Conservation (phyloP, 1,140 invertebrate species). For the Vanessa tameamea region DNA sequence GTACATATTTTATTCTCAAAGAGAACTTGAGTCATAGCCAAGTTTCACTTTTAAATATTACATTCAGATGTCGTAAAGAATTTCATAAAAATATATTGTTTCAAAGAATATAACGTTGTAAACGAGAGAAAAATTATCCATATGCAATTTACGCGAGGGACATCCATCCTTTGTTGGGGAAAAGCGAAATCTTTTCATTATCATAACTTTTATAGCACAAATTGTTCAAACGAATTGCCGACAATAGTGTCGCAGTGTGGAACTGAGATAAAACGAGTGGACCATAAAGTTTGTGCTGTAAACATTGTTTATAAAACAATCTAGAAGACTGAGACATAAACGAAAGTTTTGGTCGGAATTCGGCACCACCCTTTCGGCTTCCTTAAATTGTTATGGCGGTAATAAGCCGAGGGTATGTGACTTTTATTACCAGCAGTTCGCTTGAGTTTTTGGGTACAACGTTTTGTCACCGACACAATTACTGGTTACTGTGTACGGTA, state of each 20-base stretch:
- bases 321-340: conserved; percentile 57
- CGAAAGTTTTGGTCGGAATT: conserved; percentile 73
- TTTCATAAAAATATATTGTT: conserved; percentile 49
- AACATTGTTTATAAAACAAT: conserved; percentile 80
- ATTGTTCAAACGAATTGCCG: conserved; percentile 59
- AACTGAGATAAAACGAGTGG: conserved; percentile 66
- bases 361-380: conserved; percentile 70
- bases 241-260: conserved; percentile 59
- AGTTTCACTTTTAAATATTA: conserved; percentile 56
- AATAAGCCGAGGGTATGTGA: conserved; percentile 72
- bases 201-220: conserved; percentile 56
- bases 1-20: conserved; percentile 42
- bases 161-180: conserved; percentile 38
- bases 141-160: conserved; percentile 46
- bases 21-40: conserved; percentile 46
- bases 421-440: conserved; percentile 70
- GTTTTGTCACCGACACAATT: conserved; percentile 65
- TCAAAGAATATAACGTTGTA: conserved; percentile 35
- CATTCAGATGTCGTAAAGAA: conserved; percentile 45
- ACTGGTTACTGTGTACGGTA: conserved; percentile 38
- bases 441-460: conserved; percentile 57
- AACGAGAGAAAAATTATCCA: conserved; percentile 57
- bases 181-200: conserved; percentile 59
- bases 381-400: conserved; percentile 77
- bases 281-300: conserved; percentile 72